Base-by-base conservation (phyloP, 92 coral and sea anemone genomes). In the Palythoa heliodiscus region DNA sequence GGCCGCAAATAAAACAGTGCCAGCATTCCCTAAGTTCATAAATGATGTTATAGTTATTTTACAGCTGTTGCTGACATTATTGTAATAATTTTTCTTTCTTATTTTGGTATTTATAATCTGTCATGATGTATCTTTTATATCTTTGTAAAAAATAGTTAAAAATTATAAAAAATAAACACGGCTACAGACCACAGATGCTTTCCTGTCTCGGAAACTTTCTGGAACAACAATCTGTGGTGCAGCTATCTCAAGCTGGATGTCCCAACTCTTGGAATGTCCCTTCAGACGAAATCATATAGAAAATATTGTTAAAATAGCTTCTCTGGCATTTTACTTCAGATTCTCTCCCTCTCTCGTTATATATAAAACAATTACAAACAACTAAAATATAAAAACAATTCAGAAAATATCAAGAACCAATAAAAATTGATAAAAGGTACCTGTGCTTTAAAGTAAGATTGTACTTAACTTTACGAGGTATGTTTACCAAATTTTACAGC, bases 261-360 rank as follows among this genome's bases (percentile, higher is more conserved):
- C 96, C 98, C 99, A 96, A 70, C 99, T 93, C 70, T 95, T 96
- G 70, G 92, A 89, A 74, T 95, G 92, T 58, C 95, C 94, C 99
- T 95, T 69, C 0, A n/a, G 12, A 22, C 24, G 73, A 70, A 85
- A 68, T 22, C 69, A 63, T 4, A 70, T 35, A 38, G 3, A 57
- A 25, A 15, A 5, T 67, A 9, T 37, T 76, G 14, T 52, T 3
- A 38, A 78, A 40, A 48, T 24, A 48, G 14, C 20, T 47, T 19
- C 40, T 17, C 16, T 1, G 66, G n/a, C 75, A 73, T 19, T 55
- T 16, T 71, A 39, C 72, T 47, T 12, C 37, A 83, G 7, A 40
- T 15, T 20, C 4, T 8, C 4, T 11, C 43, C 23, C n/a, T 48
- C 47, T 2, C 39, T 73, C 8, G 0, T 20, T 70, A 15, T 70